phyloP scores from a whole-genome alignment of 2,888 invertebrate species.

The Automeris io region DNA sequence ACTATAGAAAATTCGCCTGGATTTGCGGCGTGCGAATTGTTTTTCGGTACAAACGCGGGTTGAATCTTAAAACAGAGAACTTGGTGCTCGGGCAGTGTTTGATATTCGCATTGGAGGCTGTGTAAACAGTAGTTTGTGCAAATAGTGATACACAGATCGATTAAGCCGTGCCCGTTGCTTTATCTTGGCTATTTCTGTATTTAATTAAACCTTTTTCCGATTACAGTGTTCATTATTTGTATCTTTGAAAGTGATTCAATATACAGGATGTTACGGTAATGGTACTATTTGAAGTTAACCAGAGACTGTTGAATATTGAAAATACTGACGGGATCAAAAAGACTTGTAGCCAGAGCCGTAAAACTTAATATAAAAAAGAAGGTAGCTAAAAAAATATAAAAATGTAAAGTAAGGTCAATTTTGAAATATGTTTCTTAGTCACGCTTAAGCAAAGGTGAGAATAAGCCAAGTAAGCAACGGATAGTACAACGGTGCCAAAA shows the following conservation, averaged over 20 bases:
- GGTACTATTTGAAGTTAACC: too few species aligned
- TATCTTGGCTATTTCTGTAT: neutral
- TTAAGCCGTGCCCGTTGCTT: neutral
- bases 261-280: too few species aligned
- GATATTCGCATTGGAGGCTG: neutral
- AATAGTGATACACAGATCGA: neutral
- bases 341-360: too few species aligned
- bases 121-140: conserved; percentile 1
- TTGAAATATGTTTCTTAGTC: too few species aligned
- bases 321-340: too few species aligned
- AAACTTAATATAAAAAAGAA: too few species aligned
- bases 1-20: neutral
- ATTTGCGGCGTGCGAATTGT: neutral
- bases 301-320: too few species aligned
- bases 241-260: too few species aligned
- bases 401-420: too few species aligned
- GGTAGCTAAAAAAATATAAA: neutral
- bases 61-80: neutral
- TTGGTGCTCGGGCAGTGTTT: neutral
- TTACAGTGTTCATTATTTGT: too few species aligned
- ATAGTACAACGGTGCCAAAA: conserved; percentile 3
- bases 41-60: conserved; percentile 1
- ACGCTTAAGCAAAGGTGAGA: too few species aligned
- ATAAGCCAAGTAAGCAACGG: neutral
- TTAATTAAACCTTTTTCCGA: too few species aligned